These are phyloP conservation scores for Sarcoramphus papa DNA, from an alignment of 2,797 vertebrate genomes.

Conservation along the genomic window DNA sequence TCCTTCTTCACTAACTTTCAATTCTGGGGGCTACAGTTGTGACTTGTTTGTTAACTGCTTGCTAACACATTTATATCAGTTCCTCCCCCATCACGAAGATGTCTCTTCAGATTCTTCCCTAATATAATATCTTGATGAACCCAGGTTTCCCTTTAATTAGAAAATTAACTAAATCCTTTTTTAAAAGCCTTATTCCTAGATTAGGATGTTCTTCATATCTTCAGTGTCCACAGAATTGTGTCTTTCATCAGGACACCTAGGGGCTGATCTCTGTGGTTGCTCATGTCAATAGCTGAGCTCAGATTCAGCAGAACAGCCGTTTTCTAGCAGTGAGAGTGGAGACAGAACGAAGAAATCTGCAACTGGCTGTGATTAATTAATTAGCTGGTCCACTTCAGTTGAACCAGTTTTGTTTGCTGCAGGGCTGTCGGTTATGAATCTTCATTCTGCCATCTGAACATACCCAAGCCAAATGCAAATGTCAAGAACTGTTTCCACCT, in stretches of 20 bases:
- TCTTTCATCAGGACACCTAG: background rate
- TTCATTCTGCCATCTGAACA: background rate
- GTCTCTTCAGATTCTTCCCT: background rate
- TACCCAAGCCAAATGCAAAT: background rate
- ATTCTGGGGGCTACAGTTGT: background rate
- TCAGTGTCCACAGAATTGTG: background rate
- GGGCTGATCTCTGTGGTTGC: background rate
- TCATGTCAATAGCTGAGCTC: background rate
- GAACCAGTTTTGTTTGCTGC: background rate
- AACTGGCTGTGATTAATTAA: background rate
- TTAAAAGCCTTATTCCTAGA: background rate
- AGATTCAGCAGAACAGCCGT: background rate
- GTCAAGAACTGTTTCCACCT: background rate
- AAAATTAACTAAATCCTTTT: background rate
- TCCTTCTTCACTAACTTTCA: background rate
- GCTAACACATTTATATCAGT: background rate
- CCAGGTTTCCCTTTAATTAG: background rate
- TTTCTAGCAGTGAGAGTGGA: background rate
- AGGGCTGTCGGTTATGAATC: background rate
- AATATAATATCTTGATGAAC: background rate
- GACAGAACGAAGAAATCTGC: background rate
- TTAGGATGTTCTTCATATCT: background rate
- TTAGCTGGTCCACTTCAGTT: background rate
- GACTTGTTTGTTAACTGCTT: background rate
- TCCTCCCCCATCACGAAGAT: background rate